A percentile compares a stretch with the other conserved stretches of the same genome.
These are phyloP conservation scores for Diaphora mendica DNA, from an alignment of 2,888 invertebrate genomes.

Conservation along the genomic window DNA sequence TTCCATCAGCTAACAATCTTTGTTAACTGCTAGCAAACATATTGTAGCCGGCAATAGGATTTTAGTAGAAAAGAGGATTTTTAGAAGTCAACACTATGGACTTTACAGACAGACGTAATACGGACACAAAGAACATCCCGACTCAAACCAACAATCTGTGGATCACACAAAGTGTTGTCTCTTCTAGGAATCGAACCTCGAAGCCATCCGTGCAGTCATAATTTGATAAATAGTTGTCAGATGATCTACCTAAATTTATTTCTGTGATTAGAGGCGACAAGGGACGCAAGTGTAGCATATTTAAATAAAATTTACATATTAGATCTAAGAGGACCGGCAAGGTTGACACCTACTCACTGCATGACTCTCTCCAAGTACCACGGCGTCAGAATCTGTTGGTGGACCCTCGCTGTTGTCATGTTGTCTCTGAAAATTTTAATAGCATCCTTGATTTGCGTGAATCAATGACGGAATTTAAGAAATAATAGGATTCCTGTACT, in stretches of 20 bases:
- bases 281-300: background rate
- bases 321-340: slow-evolving; percentile 81
- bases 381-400: slow-evolving; percentile 88
- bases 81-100: too few species aligned
- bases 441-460: background rate
- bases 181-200: too few species aligned
- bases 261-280: slow-evolving; percentile 3
- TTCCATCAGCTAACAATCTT: background rate
- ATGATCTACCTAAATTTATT: background rate
- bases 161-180: too few species aligned
- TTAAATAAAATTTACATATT: slow-evolving; percentile 21
- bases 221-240: background rate
- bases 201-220: background rate
- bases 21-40: background rate
- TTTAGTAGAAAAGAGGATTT: too few species aligned
- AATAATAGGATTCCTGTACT: background rate
- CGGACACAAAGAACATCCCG: too few species aligned
- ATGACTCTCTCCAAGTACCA: slow-evolving; percentile 89
- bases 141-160: too few species aligned
- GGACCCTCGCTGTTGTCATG: slow-evolving; percentile 90
- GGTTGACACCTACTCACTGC: slow-evolving; percentile 89
- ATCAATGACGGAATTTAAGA: background rate
- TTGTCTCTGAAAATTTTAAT: slow-evolving; percentile 86
- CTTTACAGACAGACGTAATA: too few species aligned
- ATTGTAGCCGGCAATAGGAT: background rate